These are phyloP conservation scores for Lacerta agilis DNA, from an alignment of 2,797 vertebrate species.

Conservation along the genomic window DNA sequence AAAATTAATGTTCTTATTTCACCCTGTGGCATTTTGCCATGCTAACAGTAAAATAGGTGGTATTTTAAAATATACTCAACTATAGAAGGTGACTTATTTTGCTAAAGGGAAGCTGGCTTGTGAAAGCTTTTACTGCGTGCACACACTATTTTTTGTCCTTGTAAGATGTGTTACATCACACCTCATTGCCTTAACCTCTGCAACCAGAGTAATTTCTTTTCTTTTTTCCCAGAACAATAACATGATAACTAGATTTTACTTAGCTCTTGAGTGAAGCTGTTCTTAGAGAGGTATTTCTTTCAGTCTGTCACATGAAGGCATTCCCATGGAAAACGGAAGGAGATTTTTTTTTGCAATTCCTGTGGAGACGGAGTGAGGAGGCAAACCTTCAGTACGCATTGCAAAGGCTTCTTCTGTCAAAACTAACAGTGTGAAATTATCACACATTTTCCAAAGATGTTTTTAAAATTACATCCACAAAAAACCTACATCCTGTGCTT, in stretches of 20 bases:
- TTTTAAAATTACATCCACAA: constrained; percentile 35
- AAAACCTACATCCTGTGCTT: not conserved
- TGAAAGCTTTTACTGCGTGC: not conserved
- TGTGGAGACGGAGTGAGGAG: not conserved
- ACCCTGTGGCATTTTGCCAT: not conserved
- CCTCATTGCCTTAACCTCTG: not conserved
- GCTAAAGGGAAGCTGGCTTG: not conserved
- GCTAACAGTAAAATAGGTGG: not conserved
- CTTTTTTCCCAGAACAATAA: constrained; percentile 10
- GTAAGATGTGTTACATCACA: constrained; percentile 16
- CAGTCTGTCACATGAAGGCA: constrained; percentile 32
- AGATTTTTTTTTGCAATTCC: constrained; percentile 35
- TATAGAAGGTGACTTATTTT: constrained; percentile 1
- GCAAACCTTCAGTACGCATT: constrained; percentile 46
- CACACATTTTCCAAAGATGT: constrained; percentile 37
- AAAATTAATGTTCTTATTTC: not conserved
- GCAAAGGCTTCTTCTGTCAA: constrained; percentile 53
- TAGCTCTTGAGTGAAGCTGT: not conserved
- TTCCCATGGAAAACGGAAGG: constrained; percentile 35
- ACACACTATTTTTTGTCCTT: not conserved
- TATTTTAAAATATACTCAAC: not conserved
- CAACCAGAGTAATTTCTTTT: not conserved
- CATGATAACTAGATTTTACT: constrained; percentile 27
- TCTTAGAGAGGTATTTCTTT: not conserved
- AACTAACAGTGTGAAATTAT: constrained; percentile 61